A percentile compares a stretch with the other conserved stretches of the same genome.
phyloP scores from a whole-genome alignment of 2,113 vertebrate species.

The Elanus axillaris region DNA sequence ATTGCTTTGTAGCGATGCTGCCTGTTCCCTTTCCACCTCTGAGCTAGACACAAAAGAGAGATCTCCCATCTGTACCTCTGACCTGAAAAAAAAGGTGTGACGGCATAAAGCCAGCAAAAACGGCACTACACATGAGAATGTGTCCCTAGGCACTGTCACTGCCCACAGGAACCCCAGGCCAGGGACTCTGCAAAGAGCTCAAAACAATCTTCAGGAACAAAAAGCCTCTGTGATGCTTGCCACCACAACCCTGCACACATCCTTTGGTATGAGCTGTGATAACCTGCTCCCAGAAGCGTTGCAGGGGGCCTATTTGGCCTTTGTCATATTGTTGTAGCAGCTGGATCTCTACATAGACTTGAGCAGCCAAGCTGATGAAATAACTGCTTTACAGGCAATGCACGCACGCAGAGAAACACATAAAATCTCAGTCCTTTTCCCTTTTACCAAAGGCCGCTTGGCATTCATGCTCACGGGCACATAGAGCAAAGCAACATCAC shows the following conservation, averaged over 20 bases:
- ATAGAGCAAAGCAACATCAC: background rate
- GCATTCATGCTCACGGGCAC: fast-evolving
- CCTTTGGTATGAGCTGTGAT: background rate
- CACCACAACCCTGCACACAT: background rate
- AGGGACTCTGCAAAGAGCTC: background rate
- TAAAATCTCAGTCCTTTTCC: background rate
- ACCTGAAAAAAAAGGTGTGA: background rate
- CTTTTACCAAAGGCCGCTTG: background rate
- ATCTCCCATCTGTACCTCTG: background rate
- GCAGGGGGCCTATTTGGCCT: background rate
- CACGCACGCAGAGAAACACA: background rate
- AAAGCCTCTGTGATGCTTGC: background rate
- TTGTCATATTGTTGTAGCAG: background rate
- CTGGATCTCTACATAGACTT: background rate
- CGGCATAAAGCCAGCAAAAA: background rate
- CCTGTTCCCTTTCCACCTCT: background rate
- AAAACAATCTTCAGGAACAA: background rate
- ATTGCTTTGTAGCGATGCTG: background rate
- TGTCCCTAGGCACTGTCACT: background rate
- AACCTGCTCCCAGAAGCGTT: background rate
- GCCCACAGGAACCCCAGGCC: background rate
- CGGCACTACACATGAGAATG: background rate
- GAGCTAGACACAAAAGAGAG: background rate
- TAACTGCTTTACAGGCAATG: background rate
- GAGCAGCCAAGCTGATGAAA: background rate